A percentile compares a stretch with the other conserved stretches of the same genome.
These are phyloP conservation scores for Prenolepis imparis DNA, from an alignment of 2,888 invertebrate species.

Conservation along the genomic window DNA sequence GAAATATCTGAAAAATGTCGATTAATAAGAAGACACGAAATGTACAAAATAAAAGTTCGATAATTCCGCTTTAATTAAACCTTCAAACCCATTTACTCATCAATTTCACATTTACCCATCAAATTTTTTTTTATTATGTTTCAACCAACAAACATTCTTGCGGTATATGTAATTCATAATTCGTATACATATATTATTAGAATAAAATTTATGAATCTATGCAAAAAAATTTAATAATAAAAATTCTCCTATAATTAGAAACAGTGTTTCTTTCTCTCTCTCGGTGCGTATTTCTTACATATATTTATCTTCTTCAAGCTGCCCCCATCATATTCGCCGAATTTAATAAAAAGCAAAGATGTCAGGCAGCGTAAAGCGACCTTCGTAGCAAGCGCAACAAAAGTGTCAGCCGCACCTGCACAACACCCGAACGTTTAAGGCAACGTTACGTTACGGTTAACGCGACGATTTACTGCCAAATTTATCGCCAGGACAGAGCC, in stretches of 20 bases:
- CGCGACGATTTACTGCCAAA: slow-evolving; percentile 58
- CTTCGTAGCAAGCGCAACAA: slow-evolving; percentile 24
- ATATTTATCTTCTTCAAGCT: not conserved
- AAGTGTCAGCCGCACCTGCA: slow-evolving; percentile 41
- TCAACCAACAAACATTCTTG: not conserved
- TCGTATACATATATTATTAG: no score
- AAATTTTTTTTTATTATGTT: not conserved
- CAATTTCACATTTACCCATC: not conserved
- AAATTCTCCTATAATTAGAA: not conserved
- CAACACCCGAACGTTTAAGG: slow-evolving; percentile 27
- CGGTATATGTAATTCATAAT: not conserved
- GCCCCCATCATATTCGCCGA: not conserved
- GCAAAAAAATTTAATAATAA: not conserved
- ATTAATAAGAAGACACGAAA: not conserved
- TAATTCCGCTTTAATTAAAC: slow-evolving; percentile 4
- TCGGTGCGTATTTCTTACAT: not conserved
- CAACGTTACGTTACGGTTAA: slow-evolving; percentile 47
- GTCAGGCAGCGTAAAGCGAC: slow-evolving; percentile 1
- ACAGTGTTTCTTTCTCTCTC: no score
- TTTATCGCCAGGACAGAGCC: slow-evolving; percentile 40
- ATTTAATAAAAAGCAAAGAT: slow-evolving; percentile 46
- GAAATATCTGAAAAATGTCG: not conserved
- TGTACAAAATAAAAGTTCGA: not conserved
- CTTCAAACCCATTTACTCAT: not conserved
- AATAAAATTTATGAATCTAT: not conserved